Evolutionary conservation across 2,888 invertebrate species (phyloP), one percentile per base, ranked within the genome.

Genomic region (Agonopterix heracliana): DNA sequence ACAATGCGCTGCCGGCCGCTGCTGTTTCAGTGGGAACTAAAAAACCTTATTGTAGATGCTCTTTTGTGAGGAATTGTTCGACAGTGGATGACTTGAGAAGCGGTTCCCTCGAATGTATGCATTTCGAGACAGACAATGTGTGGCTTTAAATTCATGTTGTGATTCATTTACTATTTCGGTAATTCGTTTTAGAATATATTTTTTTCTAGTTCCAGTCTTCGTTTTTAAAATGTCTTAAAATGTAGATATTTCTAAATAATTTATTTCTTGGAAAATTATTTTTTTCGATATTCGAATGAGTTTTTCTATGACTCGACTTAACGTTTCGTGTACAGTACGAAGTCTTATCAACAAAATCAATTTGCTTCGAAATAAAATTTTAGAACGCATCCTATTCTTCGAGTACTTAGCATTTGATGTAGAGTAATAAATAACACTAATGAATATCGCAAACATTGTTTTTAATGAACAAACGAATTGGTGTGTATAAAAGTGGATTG

Each of bases 121-220:
- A 14, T 34, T 35, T 36, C 11, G 41, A 40, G 44, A 42, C 10
- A 38, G 26, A 34, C 14, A 14, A 26, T 11, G 46, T 48, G 48
- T 47, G 47, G 49, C 45, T 52, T 49, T 49, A 52, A 52, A 44
- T 46, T 52, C 46, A 47, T 41, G 52, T 52, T 52, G 52, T 52
- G 52, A 52, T 49, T 52, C 44, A 41, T 40, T 52, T 36, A 45
- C 10, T 43, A 38, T 26, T 26, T 36, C 12, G 17, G 36, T 46
- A n/a, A 48, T 48, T 35, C n/a, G 9, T 44, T 36, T 44, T 42
- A 34, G 41, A 49, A 41, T 40, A 46, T 42, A n/a, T 17, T 44
- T 50, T 47, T 48, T 41, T 34, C 12, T n/a, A 40, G 34, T 47
- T 13, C 9, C 41, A 41, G 14, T 17, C 10, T 9, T 17, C 34